Base-by-base conservation (phyloP, 2,797 vertebrate species). In the Rhynchonycteris naso region DNA sequence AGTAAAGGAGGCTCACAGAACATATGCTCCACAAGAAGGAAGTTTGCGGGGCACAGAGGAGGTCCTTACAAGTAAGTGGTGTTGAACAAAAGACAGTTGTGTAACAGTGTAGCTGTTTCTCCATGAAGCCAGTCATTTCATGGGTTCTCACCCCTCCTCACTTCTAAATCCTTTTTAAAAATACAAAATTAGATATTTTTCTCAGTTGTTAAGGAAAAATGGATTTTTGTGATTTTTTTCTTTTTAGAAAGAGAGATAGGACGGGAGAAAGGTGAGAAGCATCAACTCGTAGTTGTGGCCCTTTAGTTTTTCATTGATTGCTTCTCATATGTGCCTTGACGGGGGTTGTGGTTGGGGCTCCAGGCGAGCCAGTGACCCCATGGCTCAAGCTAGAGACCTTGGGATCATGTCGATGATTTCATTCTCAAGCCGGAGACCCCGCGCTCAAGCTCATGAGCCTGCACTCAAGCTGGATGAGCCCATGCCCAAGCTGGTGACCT, bases 171-270 rank as follows among this genome's bases (percentile, higher is more conserved):
- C 71, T 61, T 82, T 19, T 92, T 35, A 47, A 68, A 65, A 74
- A 43, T 74, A 66, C 43, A 74, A 91, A 90, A 96, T 50, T 76
- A 69, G n/a, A 19, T 54, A 69, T 88, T 93, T 85, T 91, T 94
- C 78, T 94, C 69, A 93, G 63, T 65, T n/a, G n/a, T n/a, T 86
- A 91, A 38, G 43, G 28, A 93, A 88, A 87, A 88, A 38, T 5
- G 1, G 7, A 63, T 68, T 85, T 95, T 76, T 30, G 21, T 80
- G 12, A 76, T 14, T 66, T 15, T 58, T 78, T 84, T 38, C 19
- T 35, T 80, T 92, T 74, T 35, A 89, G 43, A 43, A 43, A 43
- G 43, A 43, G 43, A 43, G 43, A 43, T 7, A 43, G 43, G 43
- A 43, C 5, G 43, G 43, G 43, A 43, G 43, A 43, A 43, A 43